Conservation (phyloP, 2,113 vertebrate genomes). For the Atrichornis clamosus region DNA sequence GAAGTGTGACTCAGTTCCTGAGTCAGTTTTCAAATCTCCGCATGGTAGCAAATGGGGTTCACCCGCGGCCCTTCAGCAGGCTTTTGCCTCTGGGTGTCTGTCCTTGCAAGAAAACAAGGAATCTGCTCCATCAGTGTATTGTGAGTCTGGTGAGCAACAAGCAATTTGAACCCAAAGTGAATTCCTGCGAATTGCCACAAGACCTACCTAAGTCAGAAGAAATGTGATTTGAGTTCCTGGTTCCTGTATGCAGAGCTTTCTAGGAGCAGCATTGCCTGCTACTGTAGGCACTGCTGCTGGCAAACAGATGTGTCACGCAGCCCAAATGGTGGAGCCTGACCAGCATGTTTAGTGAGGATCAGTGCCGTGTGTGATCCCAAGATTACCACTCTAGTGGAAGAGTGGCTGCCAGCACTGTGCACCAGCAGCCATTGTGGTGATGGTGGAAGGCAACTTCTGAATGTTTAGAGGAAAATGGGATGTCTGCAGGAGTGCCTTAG, state of each 20-base stretch:
- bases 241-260: not conserved
- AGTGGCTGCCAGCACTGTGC: not conserved
- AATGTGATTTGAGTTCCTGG: not conserved
- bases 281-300: not conserved
- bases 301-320: not conserved
- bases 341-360: not conserved
- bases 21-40: slow-evolving; percentile 70
- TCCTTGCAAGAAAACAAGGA: not conserved
- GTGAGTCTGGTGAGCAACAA: not conserved
- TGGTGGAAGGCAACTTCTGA: not conserved
- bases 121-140: not conserved
- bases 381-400: accelerated
- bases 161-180: not conserved
- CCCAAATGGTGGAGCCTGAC: not conserved
- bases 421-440: not conserved
- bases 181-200: not conserved
- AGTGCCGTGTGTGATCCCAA: not conserved
- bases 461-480: not conserved
- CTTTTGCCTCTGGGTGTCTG: not conserved
- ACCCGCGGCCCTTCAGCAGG: slow-evolving; percentile 7
- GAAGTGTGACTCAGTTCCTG: slow-evolving; percentile 82
- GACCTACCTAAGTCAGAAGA: not conserved
- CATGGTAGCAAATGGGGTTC: slow-evolving; percentile 29
- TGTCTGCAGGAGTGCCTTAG: not conserved
- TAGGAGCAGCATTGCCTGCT: not conserved